phyloP scores from a whole-genome alignment of 2,888 invertebrate species.

The Sialis lutaria region DNA sequence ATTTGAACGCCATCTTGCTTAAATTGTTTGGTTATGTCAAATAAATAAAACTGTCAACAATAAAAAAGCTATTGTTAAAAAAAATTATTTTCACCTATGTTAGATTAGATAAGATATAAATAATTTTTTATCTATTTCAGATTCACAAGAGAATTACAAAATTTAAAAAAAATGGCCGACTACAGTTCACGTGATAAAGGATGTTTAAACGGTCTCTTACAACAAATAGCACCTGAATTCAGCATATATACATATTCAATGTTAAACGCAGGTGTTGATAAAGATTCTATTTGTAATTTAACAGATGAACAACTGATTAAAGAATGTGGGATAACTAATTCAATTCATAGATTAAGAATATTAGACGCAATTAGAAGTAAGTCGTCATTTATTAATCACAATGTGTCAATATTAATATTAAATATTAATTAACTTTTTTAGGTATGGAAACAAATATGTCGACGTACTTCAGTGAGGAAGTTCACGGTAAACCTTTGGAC shows the following conservation, averaged over 20 bases:
- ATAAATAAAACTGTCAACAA: too few species aligned
- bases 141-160: slow-evolving; percentile 83
- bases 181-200: slow-evolving; percentile 87
- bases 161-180: slow-evolving; percentile 89
- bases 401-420: not conserved
- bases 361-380: slow-evolving; percentile 68
- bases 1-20: too few species aligned
- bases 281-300: slow-evolving; percentile 65
- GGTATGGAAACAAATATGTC: slow-evolving; percentile 34
- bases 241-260: slow-evolving; percentile 94
- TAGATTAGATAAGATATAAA: not conserved
- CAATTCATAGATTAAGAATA: slow-evolving; percentile 85
- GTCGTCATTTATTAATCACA: slow-evolving; percentile 4
- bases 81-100: too few species aligned
- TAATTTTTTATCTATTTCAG: slow-evolving; percentile 25
- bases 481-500: slow-evolving; percentile 77
- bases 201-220: slow-evolving; percentile 75
- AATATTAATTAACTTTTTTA: slow-evolving; percentile 19
- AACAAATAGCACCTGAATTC: slow-evolving; percentile 72
- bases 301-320: slow-evolving; percentile 80
- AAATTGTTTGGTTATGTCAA: too few species aligned
- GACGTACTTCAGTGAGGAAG: slow-evolving; percentile 45
- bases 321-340: slow-evolving; percentile 86
- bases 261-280: slow-evolving; percentile 89
- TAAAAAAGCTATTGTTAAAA: too few species aligned